These are phyloP conservation scores for Spisula subtruncata DNA, from an alignment of 2,888 invertebrate species.

Conservation along the genomic window DNA sequence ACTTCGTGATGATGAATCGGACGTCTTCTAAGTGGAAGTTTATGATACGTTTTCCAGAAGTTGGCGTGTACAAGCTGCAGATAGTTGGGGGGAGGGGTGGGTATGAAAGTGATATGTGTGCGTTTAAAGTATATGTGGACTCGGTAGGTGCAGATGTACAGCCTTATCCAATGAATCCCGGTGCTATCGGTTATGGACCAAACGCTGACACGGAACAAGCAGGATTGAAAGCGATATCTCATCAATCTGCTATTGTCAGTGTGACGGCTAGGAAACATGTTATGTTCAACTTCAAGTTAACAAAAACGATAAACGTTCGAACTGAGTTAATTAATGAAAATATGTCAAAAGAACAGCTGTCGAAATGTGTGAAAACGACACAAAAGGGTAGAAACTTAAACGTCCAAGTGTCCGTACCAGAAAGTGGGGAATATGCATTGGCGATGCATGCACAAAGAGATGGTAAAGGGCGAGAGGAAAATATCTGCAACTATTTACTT, in stretches of 20 bases:
- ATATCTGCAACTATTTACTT: conserved; percentile 69
- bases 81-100: conserved; percentile 57
- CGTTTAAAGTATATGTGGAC: conserved; percentile 69
- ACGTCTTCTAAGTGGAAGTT: conserved; percentile 64
- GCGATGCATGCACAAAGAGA: conserved; percentile 59
- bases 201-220: conserved; percentile 59
- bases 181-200: conserved; percentile 73
- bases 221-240: conserved; percentile 66
- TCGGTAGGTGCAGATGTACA: conserved; percentile 67
- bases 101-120: conserved; percentile 61
- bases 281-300: conserved; percentile 66
- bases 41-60: conserved; percentile 69
- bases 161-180: conserved; percentile 70
- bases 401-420: conserved; percentile 57
- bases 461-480: conserved; percentile 43
- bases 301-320: conserved; percentile 55
- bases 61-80: conserved; percentile 71
- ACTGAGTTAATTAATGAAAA: conserved; percentile 65
- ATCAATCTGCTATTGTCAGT: conserved; percentile 65
- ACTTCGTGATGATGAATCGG: conserved; percentile 70
- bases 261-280: conserved; percentile 52
- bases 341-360: conserved; percentile 60
- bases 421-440: conserved; percentile 62
- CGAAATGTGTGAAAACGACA: conserved; percentile 49
- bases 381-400: conserved; percentile 46